Evolutionary conservation across 1,140 invertebrate genomes (phyloP), one percentile per base, ranked within the genome.

Genomic region (Saccostrea cuccullata): DNA sequence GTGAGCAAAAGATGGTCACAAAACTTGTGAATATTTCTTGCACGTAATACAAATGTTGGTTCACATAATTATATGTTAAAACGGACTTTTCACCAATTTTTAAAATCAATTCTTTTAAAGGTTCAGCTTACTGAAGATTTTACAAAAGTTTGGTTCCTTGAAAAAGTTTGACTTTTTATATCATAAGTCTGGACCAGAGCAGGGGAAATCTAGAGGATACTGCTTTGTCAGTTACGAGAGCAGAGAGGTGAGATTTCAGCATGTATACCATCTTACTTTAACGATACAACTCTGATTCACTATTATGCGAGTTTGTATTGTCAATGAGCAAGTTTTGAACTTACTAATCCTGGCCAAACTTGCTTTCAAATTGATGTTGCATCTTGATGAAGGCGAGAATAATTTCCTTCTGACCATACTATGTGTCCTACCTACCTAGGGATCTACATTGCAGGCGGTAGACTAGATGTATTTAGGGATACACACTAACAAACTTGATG

Each of bases 141-240:
- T 98, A 95, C 97, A 98, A 97, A 97, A 97, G 96, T 97, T 97
- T 97, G 98, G 98, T 94, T 96, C 96, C 91, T 97, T 98, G 92
- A 97, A 98, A 96, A 98, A 98, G 96, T 98, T 98, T 96, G 98
- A 99, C 95, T 97, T 98, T 95, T 96, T 99, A 85, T 98, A 98
- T 94, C 98, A 98, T 94, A 98, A 98, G 90, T 96, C 96, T 89
- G 98, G 98, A 86, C 97, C 98, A 84, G 96, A 97, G 92, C 96
- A 97, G 92, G 98, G 98, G 73, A 97, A 98, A 94, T 97, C 98
- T 0, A 95, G 98, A 90, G 98, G 98, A n/a, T 99, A 98, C 94
- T 98, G 98, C 56, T 99, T 99, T 95, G 97, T 98, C 40, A 98
- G 98, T 0, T 99, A 97, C 93, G 96, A 96, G 91, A 95, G 93